Base-by-base conservation (phyloP, 2,113 vertebrate genomes). In the Phalacrocorax carbo region DNA sequence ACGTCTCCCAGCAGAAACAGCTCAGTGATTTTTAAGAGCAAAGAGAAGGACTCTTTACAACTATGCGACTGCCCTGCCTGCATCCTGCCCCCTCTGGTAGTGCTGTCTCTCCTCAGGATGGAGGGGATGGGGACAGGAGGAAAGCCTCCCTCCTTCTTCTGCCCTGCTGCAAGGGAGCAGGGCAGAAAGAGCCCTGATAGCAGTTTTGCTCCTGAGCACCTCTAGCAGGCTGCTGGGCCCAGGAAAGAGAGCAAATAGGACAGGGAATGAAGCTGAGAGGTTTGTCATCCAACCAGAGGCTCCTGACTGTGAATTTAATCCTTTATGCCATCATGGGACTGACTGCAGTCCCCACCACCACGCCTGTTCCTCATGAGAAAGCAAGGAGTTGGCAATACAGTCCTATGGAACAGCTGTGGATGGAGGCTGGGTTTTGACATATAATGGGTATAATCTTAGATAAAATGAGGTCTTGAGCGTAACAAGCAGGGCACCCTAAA, bases 41-140 rank as follows among this genome's bases (percentile, higher is more conserved):
- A 81, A 86, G 51, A 48, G 6, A 72, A 58, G 54, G 55, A 82
- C n/a, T n/a, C 93, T 55, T 82, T n/a, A 49, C 13, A 87, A 5
- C 49, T 68, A 25, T 19, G 36, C 17, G 22, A 15, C 49, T 1
- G 4, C 8, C 5, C 11, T 81, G 11, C 26, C 64, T 0, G 0
- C 5, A 46, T 46, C 18, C 18, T 1, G 9, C 5, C 32, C 13
- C 3, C 10, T 73, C 30, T 3, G 7, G 4, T 17, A 69, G 21
- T 40, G 85, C 49, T 61, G 44, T 16, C 4, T 38, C 21, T 90
- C 4, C 20, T 12, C 7, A 30, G 40, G 66, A 57, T 1, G 5
- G 42, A 69, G 19, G 9, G 8, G 5, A 87, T 1, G 3, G 5
- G 7, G 10, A 20, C 3, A 2, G 54, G 13, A 88, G 30, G 30